Conservation (phyloP, 2,888 invertebrate species). For the Volucella bombylans region DNA sequence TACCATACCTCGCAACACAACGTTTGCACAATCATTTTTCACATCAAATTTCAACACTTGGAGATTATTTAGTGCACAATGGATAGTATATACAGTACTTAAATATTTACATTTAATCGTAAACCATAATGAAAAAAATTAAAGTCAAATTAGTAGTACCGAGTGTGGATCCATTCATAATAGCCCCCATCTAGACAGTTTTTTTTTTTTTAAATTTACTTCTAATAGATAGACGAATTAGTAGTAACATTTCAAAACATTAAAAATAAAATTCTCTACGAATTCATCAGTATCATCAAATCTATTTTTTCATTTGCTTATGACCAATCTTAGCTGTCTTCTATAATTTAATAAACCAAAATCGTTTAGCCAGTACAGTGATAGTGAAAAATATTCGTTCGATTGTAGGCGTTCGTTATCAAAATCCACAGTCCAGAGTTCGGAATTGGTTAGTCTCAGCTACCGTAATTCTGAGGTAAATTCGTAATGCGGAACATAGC, state of each 20-base stretch:
- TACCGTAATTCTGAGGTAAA: too few species aligned
- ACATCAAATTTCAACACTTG: slow-evolving; percentile 36
- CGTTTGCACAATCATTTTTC: slow-evolving; percentile 40
- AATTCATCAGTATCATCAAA: slow-evolving; percentile 20
- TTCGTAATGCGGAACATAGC: too few species aligned
- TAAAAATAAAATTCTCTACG: slow-evolving; percentile 35
- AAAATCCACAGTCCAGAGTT: too few species aligned
- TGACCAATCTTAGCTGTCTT: not conserved
- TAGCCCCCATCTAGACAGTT: too few species aligned
- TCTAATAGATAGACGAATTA: slow-evolving; percentile 2
- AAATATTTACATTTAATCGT: not conserved
- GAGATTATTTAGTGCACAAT: slow-evolving; percentile 38
- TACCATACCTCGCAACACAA: not conserved
- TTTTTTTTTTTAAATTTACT: too few species aligned
- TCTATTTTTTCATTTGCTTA: not conserved
- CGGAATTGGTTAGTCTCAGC: too few species aligned
- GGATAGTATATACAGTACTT: not conserved
- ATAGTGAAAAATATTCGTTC: not conserved
- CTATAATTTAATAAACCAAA: not conserved
- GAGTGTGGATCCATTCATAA: too few species aligned
- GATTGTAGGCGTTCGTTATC: not conserved
- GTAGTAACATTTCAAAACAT: slow-evolving; percentile 29
- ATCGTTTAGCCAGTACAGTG: slow-evolving; percentile 10
- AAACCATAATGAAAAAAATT: slow-evolving; percentile 16
- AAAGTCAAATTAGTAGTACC: not conserved